Conservation (phyloP, 2,797 vertebrate genomes). For the Ambastaia sidthimunki region DNA sequence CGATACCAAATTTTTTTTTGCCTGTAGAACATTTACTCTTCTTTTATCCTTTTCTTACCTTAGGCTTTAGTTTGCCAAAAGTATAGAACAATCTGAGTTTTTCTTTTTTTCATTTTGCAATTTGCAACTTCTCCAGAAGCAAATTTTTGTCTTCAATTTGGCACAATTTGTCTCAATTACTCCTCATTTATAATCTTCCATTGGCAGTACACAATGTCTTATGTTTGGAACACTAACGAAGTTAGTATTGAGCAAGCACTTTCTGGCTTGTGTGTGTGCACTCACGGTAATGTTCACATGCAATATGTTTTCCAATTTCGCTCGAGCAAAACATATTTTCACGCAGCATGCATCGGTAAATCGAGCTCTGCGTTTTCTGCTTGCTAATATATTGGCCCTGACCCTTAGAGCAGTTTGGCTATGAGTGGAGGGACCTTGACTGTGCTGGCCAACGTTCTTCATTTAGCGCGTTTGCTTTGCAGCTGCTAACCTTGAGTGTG, state of each 20-base stretch:
- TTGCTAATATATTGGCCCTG: conserved; percentile 33
- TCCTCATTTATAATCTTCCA: neutral
- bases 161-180: conserved; percentile 1
- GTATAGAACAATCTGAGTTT: too few relatives aligned
- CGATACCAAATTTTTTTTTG: neutral
- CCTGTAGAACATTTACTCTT: neutral
- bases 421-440: conserved; percentile 26
- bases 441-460: conserved; percentile 7
- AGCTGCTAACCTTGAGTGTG: conserved; percentile 33
- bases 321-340: conserved; percentile 26
- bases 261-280: conserved; percentile 7
- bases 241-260: conserved; percentile 2
- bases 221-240: neutral
- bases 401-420: conserved; percentile 30
- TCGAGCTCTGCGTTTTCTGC: conserved; percentile 6
- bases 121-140: neutral
- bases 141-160: conserved; percentile 19
- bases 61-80: neutral
- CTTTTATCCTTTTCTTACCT: neutral
- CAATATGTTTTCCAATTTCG: conserved; percentile 19
- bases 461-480: conserved; percentile 26
- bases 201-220: neutral
- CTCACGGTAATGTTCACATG: neutral
- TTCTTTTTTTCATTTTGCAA: neutral
- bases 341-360: conserved; percentile 16